Conservation (phyloP, 2,888 invertebrate genomes). For the Acronicta alni region DNA sequence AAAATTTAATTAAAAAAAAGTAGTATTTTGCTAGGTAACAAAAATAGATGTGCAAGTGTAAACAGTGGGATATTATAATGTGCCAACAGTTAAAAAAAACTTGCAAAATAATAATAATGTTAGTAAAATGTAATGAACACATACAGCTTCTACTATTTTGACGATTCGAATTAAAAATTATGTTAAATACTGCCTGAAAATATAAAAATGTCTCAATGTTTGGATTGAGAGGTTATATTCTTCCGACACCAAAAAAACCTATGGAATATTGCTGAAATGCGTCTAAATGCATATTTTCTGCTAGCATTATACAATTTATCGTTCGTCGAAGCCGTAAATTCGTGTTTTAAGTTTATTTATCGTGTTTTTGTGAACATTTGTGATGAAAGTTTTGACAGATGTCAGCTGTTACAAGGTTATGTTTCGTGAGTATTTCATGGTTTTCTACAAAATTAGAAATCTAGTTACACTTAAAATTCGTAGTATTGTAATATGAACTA, state of each 20-base stretch:
- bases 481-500: conserved; percentile 16
- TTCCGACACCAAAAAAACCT: conserved; percentile 50
- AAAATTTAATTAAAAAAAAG: background rate
- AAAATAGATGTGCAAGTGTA: conserved; percentile 33
- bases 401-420: conserved; percentile 77
- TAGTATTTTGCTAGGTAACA: conserved; percentile 13
- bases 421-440: conserved; percentile 67
- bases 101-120: conserved; percentile 6
- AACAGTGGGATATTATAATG: conserved; percentile 44
- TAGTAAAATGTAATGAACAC: background rate
- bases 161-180: conserved; percentile 6
- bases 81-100: conserved; percentile 1
- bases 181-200: conserved; percentile 14
- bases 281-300: conserved; percentile 68
- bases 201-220: conserved; percentile 43
- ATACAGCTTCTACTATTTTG: background rate
- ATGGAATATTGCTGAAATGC: conserved; percentile 84
- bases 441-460: conserved; percentile 31
- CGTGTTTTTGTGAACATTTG: conserved; percentile 85
- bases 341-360: conserved; percentile 65
- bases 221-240: conserved; percentile 78
- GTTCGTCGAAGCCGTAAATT: conserved; percentile 47
- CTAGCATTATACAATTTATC: conserved; percentile 57
- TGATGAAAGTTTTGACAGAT: conserved; percentile 86
- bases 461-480: background rate